Conservation (phyloP, 2,113 vertebrate genomes). For the Cochlearius cochlearius region DNA sequence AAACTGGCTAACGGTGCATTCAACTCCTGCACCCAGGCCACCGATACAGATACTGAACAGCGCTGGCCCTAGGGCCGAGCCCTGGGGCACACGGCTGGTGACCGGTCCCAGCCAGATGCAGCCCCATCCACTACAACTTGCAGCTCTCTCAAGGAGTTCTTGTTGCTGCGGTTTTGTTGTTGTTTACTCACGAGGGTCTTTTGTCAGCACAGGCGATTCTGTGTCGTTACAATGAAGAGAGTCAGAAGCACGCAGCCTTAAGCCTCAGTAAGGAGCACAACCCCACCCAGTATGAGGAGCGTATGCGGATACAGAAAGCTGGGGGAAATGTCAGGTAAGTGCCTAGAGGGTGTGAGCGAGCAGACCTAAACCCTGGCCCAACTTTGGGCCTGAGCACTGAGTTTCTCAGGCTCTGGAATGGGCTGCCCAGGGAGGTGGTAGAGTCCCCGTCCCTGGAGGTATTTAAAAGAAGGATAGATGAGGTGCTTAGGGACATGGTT, state of each 20-base stretch:
- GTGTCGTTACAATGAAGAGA: conserved; percentile 83
- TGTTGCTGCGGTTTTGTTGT: background rate
- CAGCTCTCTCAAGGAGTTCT: background rate
- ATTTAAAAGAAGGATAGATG: no score
- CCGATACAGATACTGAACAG: background rate
- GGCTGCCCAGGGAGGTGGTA: no score
- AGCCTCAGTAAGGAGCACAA: conserved; percentile 95
- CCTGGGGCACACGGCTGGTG: background rate
- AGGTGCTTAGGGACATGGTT: no score
- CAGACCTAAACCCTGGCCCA: background rate
- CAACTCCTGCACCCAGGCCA: background rate
- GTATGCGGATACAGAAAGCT: conserved; percentile 95
- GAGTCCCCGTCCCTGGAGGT: no score
- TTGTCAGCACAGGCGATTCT: conserved; percentile 83
- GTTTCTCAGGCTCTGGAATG: no score
- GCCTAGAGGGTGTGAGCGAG: background rate
- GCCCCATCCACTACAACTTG: background rate
- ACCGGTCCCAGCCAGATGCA: rapidly evolving
- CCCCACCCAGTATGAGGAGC: conserved; percentile 93
- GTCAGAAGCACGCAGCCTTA: conserved; percentile 77
- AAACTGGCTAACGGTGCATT: background rate
- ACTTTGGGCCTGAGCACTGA: background rate
- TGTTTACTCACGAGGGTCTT: background rate
- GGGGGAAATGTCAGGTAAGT: conserved; percentile 92
- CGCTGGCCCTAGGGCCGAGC: background rate